Base-by-base conservation (phyloP, 2,113 vertebrate genomes). In the Gymnorhina tibicen region DNA sequence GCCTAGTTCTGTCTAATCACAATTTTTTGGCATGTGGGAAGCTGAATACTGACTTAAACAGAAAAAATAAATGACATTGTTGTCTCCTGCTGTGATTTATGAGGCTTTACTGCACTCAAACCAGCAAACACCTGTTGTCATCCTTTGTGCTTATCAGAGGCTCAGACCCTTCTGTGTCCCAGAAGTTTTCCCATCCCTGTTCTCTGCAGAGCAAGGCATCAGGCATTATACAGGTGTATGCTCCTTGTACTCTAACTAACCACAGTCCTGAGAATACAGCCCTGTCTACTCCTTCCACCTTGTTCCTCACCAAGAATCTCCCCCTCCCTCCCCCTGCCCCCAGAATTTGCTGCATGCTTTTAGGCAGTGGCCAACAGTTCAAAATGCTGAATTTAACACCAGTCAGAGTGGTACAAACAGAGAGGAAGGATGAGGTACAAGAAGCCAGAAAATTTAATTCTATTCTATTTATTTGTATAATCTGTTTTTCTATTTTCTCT, bases 281-380 rank as follows among this genome's bases (percentile, higher is more conserved):
- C 9, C 30, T 46, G 20, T 2, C 17, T 73, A 3, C 24, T 14
- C 6, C 27, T 18, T 86, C 24, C 35, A 44, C 17, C 30, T 56
- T 47, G 10, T 35, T 32, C 5, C 16, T 7, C 8, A 1, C 0
- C 4, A 26, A 28, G 18, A 32, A 21, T 11, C 19, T 15, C 6
- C 4, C 16, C 12, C 16, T 11, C 19, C 18, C 6, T 3, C 16
- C 12, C 16, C 10, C 9, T 23, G 11, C 58, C 17, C 11, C 27
- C 23, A 24, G 28, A 44, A 47, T 7, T 46, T 50, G 3, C 23
- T 64, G 4, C 16, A 4, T 46, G 26, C 2, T 37, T 79, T 68
- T 26, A 20, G 58, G n/a, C 20, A 39, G 23, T 3, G 7, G 16
- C 11, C n/a, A 47, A 9, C 20, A 17, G 24, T 53, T 79, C 6